Evolutionary conservation across 2,888 invertebrate genomes (phyloP), one percentile per base, ranked within the genome.

Genomic region (Campopleginae sp.): DNA sequence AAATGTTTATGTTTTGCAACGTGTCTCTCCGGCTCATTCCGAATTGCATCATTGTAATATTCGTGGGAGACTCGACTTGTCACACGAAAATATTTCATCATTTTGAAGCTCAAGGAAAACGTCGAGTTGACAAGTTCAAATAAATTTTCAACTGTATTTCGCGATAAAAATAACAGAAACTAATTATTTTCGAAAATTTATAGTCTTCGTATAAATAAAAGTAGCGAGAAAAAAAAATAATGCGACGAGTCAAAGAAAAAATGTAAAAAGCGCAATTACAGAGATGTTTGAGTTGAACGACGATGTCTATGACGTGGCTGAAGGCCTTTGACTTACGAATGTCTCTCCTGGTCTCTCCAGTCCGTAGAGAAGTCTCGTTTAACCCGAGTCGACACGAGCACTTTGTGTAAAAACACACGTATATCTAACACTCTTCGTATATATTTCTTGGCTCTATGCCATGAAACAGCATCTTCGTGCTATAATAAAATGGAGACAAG

Each of bases 361-460:
- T 68, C 70, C 58, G 31, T 33, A 31, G 42, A 31, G 42, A 46
- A 58, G n/a, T 78, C 42, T 68, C 46, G 75, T 58, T 75, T 68
- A 61, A 70, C 75, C 68, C 81, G 75, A 68, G 70, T 51, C 70
- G 76, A 82, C 75, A 33, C 71, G 42, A 63, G 38, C 58, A 70
- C 63, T 38, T 51, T 46, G 51, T 19, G 8, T 38, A 44, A 42
- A 23, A 23, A 33, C 58, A 33, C 54, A 54, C 14, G 54, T 33
- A 72, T 58, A 58, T 27, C 58, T 27, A 58, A 14, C 27, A 23
- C 27, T 42, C 44, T 58, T 46, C 31, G 70, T 71, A 72, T 71
- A 65, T 72, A 77, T 82, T 51, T 46, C 72, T 77, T 82, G 82
- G 82, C 82, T 33, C 33, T 23, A 54, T 72, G 77, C 82, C 82